phyloP scores from a whole-genome alignment of 2,888 invertebrate genomes.

The Elmis aenea region DNA sequence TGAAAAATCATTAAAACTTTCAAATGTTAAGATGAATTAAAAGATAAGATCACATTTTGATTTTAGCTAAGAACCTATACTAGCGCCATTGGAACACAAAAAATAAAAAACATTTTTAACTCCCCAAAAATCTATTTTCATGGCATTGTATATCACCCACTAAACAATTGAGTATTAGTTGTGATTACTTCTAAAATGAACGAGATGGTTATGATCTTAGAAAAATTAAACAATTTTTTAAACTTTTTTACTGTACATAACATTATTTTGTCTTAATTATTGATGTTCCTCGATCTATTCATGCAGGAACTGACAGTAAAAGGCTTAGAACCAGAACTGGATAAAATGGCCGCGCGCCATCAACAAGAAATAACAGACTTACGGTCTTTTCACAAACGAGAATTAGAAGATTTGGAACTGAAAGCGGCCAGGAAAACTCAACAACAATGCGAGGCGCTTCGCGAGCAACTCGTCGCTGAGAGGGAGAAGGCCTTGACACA shows the following conservation, averaged over 20 bases:
- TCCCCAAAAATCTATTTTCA: too few relatives aligned
- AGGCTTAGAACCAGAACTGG: constrained; percentile 79
- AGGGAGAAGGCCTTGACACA: constrained; percentile 58
- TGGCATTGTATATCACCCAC: too few relatives aligned
- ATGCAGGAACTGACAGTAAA: constrained; percentile 76
- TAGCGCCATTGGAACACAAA: too few relatives aligned
- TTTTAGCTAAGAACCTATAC: too few relatives aligned
- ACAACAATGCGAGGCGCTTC: constrained; percentile 55
- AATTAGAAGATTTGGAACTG: constrained; percentile 59
- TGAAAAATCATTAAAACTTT: too few relatives aligned
- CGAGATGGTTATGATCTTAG: too few relatives aligned
- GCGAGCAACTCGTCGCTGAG: constrained; percentile 58
- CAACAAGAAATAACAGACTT: constrained; percentile 66
- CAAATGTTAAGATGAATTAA: too few relatives aligned
- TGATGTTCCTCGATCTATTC: constrained; percentile 1
- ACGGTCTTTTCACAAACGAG: constrained; percentile 60
- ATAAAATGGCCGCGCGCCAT: constrained; percentile 66
- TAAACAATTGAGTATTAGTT: too few relatives aligned
- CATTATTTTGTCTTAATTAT: constrained; percentile 3
- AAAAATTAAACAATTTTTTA: constrained; percentile 1
- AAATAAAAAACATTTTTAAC: too few relatives aligned
- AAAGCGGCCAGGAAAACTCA: constrained; percentile 58
- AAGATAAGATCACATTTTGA: too few relatives aligned
- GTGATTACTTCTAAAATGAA: too few relatives aligned
- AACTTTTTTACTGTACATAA: too few relatives aligned